phyloP scores from a whole-genome alignment of 2,888 invertebrate genomes.

The Cotesia congregata region DNA sequence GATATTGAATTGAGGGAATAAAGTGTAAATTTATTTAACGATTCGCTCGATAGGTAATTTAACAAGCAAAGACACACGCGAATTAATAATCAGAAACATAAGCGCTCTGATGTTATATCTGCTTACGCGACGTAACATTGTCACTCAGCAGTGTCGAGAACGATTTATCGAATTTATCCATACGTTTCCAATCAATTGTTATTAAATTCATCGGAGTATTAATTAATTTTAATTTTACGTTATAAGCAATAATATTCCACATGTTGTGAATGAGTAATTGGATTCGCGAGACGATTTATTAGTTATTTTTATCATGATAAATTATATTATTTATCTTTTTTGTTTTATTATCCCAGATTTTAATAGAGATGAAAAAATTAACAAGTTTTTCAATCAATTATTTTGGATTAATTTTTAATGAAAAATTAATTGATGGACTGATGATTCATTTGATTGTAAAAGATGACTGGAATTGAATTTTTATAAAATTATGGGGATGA shows the following conservation, averaged over 20 bases:
- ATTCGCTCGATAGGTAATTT: constrained; percentile 2
- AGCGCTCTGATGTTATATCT: not conserved
- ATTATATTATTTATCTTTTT: not conserved
- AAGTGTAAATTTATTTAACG: constrained; percentile 19
- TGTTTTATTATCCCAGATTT: not conserved
- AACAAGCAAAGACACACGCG: constrained; percentile 11
- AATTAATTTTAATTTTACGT: not conserved
- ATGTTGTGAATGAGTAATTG: not conserved
- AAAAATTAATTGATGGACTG: too few species aligned
- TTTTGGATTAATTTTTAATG: too few species aligned
- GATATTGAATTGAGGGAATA: not conserved
- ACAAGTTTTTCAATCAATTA: too few species aligned
- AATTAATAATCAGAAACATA: not conserved
- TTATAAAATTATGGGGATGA: too few species aligned
- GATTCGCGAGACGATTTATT: not conserved
- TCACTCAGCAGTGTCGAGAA: not conserved
- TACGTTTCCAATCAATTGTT: constrained; percentile 10
- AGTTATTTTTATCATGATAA: not conserved
- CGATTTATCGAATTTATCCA: constrained; percentile 16
- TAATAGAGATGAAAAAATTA: too few species aligned
- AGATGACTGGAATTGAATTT: too few species aligned
- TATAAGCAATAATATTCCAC: not conserved
- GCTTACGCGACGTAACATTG: constrained; percentile 12
- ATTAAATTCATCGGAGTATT: constrained; percentile 12
- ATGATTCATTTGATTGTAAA: too few species aligned